Percentiles rank a stretch among this genome's conserved stretches.
Evolutionary conservation across 2,888 invertebrate species (phyloP).

Genomic region (Mimachlamys varia): DNA sequence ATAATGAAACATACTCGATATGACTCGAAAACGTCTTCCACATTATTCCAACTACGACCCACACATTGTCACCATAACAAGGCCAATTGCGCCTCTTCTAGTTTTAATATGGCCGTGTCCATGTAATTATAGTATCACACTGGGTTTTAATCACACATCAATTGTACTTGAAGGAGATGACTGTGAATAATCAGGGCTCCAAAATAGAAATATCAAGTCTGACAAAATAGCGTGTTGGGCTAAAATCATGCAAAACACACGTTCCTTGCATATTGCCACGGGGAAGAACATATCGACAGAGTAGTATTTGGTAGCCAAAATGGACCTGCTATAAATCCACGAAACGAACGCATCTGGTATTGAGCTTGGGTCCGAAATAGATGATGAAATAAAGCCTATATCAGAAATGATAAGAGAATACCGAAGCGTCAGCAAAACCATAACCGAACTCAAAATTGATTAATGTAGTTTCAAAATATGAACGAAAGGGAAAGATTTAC

Average conservation of each 20-base stretch:
- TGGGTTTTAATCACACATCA: background rate
- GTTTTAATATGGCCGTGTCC: background rate
- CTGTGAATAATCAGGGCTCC: background rate
- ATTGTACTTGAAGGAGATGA: background rate
- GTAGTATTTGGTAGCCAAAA: background rate
- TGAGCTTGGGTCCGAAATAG: too few species aligned
- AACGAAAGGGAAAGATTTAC: too few species aligned
- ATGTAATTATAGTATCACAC: background rate
- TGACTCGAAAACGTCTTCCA: too few species aligned
- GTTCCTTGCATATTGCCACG: background rate
- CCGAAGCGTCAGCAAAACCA: too few species aligned
- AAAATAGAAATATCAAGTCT: background rate
- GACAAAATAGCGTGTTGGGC: background rate
- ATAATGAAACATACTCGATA: too few species aligned
- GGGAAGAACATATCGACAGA: background rate
- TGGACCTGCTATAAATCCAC: background rate
- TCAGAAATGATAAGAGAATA: too few species aligned
- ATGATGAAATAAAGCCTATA: too few species aligned
- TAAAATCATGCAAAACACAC: background rate
- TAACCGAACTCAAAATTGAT: too few species aligned
- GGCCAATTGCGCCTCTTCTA: background rate
- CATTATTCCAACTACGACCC: background rate
- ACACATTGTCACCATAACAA: background rate
- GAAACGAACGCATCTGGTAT: background rate
- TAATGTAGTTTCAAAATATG: too few species aligned